Evolutionary conservation across 2,797 vertebrate genomes (phyloP).

Genomic region (Rhyacichthys aspro): DNA sequence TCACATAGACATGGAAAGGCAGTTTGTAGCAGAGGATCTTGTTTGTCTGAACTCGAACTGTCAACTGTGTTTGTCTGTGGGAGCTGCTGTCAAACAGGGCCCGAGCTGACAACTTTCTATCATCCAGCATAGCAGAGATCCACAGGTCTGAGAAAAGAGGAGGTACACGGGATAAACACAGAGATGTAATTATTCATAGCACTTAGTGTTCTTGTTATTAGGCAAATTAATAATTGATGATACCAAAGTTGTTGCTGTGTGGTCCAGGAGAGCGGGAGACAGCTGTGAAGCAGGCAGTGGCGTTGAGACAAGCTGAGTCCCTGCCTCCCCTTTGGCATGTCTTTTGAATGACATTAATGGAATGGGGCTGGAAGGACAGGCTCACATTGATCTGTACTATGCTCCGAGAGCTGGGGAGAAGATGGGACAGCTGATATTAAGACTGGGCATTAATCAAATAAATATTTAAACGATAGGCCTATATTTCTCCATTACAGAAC

Average conservation of each 20-base stretch:
- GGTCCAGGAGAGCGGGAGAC: conserved; percentile 82
- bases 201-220: no score
- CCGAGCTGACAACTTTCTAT: conserved; percentile 82
- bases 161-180: conserved; percentile 18
- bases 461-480: no score
- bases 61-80: conserved; percentile 80
- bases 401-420: conserved; percentile 81
- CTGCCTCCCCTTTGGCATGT: conserved; percentile 84
- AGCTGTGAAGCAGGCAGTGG: conserved; percentile 84
- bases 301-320: conserved; percentile 86
- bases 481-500: no score
- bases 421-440: neutral
- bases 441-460: no score
- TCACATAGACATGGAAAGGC: conserved; percentile 92
- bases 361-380: conserved; percentile 83
- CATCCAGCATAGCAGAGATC: conserved; percentile 87
- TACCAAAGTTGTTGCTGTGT: conserved; percentile 82
- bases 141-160: conserved; percentile 75
- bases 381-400: conserved; percentile 86
- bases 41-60: conserved; percentile 75
- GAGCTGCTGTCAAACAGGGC: conserved; percentile 88
- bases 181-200: conserved; percentile 1
- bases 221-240: conserved; percentile 8
- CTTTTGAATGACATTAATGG: conserved; percentile 90
- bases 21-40: conserved; percentile 80